Base-by-base conservation (phyloP, 2,113 vertebrate species). In the Brachyistius frenatus region DNA sequence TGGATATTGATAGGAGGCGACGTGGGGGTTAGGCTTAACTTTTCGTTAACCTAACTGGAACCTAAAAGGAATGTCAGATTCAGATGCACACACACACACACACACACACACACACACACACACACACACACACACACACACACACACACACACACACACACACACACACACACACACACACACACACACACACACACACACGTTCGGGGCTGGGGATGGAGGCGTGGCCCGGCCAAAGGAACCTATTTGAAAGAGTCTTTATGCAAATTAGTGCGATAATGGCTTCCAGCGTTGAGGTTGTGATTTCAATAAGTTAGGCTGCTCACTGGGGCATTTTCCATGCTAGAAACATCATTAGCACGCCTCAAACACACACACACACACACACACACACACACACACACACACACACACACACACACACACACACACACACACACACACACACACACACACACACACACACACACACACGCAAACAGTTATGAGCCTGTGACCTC, bases 201-300 rank as follows among this genome's bases (percentile, higher is more conserved):
- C 74, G 69, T 73, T 76, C 77, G 60, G 55, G 37, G 67, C 64
- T 56, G 63, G 73, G 73, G 65, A 55, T 60, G 75, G 78, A 63
- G 80, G 83, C 49, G 62, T 85, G 76, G 60, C 63, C 70, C 8
- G 55, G 76, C 68, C 75, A 86, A 69, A 73, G 60, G 83, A 90
- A 73, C 88, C 92, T 89, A 91, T 93, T 92, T 91, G 89, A 92
- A 87, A 91, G 86, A 91, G 86, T 91, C 89, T 94, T 95, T 94
- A 95, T 96, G 94, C 90, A 96, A 96, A 97, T 97, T 93, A 97
- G 93, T 73, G 73, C 83, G 84, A 87, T 97, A 96, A 97, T 95
- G 94, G 95, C 95, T 96, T 96, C 86, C 75, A 89, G 92, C 92
- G 89, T 90, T 93, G 93, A 91, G 92, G 76, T 81, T 85, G 91